Evolutionary conservation across 2,888 invertebrate genomes (phyloP).

Genomic region (Fragum fragum): DNA sequence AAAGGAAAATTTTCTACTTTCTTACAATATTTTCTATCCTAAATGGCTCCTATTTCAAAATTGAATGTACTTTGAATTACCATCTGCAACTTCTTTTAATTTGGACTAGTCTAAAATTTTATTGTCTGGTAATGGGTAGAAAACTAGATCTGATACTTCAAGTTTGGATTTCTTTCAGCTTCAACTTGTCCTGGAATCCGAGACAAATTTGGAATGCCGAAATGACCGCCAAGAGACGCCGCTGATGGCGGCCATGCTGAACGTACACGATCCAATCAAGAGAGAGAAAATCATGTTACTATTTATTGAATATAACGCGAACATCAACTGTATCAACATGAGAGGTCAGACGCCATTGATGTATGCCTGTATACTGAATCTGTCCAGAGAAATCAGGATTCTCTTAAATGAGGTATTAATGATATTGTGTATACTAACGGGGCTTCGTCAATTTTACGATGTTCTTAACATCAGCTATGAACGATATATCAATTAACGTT

Average conservation of each 20-base stretch:
- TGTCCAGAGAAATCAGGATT: conserved; percentile 57
- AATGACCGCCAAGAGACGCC: conserved; percentile 68
- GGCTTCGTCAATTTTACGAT: no score
- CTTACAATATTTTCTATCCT: no score
- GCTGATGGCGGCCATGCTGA: conserved; percentile 67
- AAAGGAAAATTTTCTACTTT: no score
- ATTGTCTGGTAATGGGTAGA: no score
- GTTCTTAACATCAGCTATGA: no score
- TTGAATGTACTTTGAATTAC: no score
- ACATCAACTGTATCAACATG: conserved; percentile 67
- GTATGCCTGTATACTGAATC: conserved; percentile 71
- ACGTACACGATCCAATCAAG: conserved; percentile 50
- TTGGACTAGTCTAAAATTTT: no score
- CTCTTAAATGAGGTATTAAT: conserved; percentile 65
- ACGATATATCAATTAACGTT: no score
- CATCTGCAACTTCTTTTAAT: no score
- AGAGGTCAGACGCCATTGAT: conserved; percentile 70
- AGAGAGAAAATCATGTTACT: conserved; percentile 52
- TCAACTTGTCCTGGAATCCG: conserved; percentile 66
- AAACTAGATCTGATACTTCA: no score
- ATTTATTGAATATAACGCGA: conserved; percentile 63
- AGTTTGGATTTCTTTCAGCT: conserved; percentile 56
- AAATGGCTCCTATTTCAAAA: no score
- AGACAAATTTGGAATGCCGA: conserved; percentile 62
- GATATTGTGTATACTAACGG: no score